Conservation (phyloP, 2,797 vertebrate genomes). For the Rhinatrema bivittatum region DNA sequence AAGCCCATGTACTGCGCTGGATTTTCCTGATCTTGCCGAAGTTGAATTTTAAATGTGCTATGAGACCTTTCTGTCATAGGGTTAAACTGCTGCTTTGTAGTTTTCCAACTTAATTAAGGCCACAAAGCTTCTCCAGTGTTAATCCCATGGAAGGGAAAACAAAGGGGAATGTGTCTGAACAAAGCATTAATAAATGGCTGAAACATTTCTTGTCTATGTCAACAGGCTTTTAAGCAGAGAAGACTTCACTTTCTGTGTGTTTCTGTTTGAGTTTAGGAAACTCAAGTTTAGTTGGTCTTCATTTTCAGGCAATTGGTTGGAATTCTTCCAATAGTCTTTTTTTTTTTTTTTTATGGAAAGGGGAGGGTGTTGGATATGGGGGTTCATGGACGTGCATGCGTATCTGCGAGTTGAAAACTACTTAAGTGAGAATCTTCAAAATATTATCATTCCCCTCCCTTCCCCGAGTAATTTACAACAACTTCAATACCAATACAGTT, state of each 20-base stretch:
- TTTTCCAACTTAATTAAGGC: constrained; percentile 18
- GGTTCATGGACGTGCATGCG: no score
- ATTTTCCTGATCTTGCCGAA: background rate
- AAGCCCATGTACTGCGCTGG: background rate
- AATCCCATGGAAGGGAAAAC: constrained; percentile 10
- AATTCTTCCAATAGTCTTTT: no score
- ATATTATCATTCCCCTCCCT: no score
- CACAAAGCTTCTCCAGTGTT: constrained; percentile 13
- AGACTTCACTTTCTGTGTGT: constrained; percentile 1
- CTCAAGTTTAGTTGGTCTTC: background rate
- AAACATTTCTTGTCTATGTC: constrained; percentile 6
- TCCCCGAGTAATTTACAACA: no score
- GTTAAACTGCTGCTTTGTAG: constrained; percentile 15
- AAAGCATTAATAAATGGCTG: constrained; percentile 8
- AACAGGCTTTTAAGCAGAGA: background rate
- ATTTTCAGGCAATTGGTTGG: no score
- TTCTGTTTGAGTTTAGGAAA: constrained; percentile 1
- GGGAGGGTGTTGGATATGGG: no score
- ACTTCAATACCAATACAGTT: no score
- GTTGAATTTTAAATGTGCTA: constrained; percentile 6
- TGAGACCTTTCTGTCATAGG: background rate
- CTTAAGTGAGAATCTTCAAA: no score
- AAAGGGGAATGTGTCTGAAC: constrained; percentile 15
- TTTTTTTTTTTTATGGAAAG: no score
- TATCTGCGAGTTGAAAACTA: no score